Percentiles rank a stretch among this genome's conserved stretches.
phyloP scores from a whole-genome alignment of 1,140 invertebrate species.

The Aporrectodea caliginosa region DNA sequence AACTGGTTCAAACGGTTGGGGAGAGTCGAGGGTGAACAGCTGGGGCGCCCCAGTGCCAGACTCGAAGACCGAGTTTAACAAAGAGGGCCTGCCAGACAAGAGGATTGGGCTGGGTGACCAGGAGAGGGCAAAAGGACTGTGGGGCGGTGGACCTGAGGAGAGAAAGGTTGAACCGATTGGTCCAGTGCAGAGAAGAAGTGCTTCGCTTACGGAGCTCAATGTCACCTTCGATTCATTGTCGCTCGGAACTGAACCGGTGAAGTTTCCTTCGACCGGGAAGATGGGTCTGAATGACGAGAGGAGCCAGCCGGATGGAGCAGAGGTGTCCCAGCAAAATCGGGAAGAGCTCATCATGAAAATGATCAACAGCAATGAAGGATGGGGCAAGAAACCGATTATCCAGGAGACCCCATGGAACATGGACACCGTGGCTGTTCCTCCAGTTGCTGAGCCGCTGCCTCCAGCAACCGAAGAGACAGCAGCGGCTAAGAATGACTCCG shows the following conservation, averaged over 20 bases:
- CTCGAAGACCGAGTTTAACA: not conserved
- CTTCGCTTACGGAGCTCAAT: not conserved
- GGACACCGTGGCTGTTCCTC: not conserved
- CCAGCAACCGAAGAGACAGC: not conserved
- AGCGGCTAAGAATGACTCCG: not conserved
- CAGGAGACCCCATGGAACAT: conserved; percentile 23
- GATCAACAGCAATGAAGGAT: conserved; percentile 25
- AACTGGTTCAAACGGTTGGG: not conserved
- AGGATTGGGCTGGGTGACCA: not conserved
- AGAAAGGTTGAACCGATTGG: not conserved
- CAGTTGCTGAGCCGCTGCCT: not conserved
- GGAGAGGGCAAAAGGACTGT: not conserved
- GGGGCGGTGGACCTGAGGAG: not conserved
- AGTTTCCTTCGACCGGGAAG: not conserved
- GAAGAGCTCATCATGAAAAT: conserved; percentile 24
- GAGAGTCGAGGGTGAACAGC: not conserved
- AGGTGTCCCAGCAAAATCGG: conserved; percentile 18
- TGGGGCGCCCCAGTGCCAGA: not conserved
- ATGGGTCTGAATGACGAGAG: not conserved
- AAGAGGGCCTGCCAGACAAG: not conserved
- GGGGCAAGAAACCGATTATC: conserved; percentile 22
- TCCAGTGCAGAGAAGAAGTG: not conserved
- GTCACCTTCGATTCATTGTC: not conserved
- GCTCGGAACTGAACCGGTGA: not conserved
- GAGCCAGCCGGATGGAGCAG: conserved; percentile 22